These are phyloP conservation scores for Trichoplusia ni DNA, from an alignment of 1,140 invertebrate species.

Conservation along the genomic window DNA sequence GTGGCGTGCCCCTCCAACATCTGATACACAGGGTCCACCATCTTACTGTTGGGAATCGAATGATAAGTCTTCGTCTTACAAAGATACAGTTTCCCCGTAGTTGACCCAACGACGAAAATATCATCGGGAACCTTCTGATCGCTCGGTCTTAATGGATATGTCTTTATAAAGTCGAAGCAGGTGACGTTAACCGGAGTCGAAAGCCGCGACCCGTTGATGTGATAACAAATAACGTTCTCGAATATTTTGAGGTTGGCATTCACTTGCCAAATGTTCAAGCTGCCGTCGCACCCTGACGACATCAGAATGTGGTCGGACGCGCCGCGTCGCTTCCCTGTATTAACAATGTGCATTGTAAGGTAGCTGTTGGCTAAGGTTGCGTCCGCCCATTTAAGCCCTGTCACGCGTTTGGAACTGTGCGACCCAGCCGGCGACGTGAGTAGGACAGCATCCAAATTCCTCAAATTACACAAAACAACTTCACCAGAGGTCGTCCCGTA, in stretches of 20 bases:
- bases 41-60: constrained; percentile 2
- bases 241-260: constrained; percentile 56
- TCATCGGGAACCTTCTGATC: constrained; percentile 54
- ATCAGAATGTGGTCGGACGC: constrained; percentile 66
- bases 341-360: constrained; percentile 58
- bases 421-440: constrained; percentile 55
- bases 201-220: constrained; percentile 50
- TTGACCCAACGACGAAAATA: constrained; percentile 61
- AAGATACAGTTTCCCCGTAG: constrained; percentile 53
- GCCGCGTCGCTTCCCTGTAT: constrained; percentile 58
- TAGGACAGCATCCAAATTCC: constrained; percentile 45
- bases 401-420: constrained; percentile 58
- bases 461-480: constrained; percentile 62
- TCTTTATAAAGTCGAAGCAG: constrained; percentile 68
- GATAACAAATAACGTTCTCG: constrained; percentile 57
- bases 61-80: constrained; percentile 49
- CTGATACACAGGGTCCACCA: constrained; percentile 58
- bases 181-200: constrained; percentile 48
- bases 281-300: constrained; percentile 61
- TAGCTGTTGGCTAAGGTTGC: constrained; percentile 53
- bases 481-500: constrained; percentile 68
- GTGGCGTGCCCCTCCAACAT: constrained; percentile 55
- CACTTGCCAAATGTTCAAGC: constrained; percentile 64
- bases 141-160: constrained; percentile 46
- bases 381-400: constrained; percentile 62